Conservation (phyloP, 2,888 invertebrate genomes). For the Prionchulus punctatus region DNA sequence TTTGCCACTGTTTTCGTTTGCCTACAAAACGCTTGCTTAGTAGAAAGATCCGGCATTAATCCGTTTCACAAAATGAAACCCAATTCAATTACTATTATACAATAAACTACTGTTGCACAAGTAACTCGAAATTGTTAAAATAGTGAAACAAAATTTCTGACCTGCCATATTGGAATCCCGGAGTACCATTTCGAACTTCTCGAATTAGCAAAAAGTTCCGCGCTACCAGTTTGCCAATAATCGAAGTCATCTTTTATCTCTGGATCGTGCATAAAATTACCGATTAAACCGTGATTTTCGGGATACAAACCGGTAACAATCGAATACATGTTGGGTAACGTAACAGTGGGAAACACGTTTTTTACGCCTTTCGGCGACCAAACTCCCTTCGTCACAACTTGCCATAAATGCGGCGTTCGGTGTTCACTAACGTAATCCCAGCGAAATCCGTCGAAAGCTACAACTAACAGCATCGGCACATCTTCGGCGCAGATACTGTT, state of each 20-base stretch:
- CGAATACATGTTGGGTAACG: neutral
- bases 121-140: no score
- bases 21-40: no score
- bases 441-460: neutral
- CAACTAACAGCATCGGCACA: no score
- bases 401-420: neutral
- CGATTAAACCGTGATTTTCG: constrained; percentile 52
- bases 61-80: no score
- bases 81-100: no score
- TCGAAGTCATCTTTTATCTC: constrained; percentile 20
- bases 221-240: constrained; percentile 30
- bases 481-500: no score
- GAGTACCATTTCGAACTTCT: neutral
- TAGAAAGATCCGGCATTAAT: no score
- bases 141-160: no score
- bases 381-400: neutral
- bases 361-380: neutral
- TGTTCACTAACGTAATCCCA: neutral
- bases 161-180: neutral
- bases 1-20: neutral
- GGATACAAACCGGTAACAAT: constrained; percentile 46
- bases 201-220: neutral
- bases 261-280: constrained; percentile 46
- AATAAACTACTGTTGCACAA: no score
- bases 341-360: neutral